Conservation (phyloP, 1,140 invertebrate genomes). For the Calliphora vicina region DNA sequence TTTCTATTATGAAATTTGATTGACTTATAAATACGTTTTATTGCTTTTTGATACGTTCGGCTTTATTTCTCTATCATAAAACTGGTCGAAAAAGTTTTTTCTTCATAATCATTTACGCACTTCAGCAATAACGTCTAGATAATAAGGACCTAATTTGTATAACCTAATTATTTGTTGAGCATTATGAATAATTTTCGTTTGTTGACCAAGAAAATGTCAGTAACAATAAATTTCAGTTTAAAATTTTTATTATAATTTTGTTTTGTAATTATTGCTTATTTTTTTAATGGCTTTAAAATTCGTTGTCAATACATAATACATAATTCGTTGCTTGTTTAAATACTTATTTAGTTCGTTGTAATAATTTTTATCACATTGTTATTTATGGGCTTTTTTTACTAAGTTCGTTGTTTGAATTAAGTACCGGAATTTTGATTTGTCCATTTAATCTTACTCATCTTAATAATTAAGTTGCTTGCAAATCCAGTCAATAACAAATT, state of each 20-base stretch:
- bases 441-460: conserved; percentile 43
- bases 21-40: conserved; percentile 60
- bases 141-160: neutral
- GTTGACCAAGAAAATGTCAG: neutral
- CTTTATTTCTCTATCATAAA: conserved; percentile 39
- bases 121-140: neutral
- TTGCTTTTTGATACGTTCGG: conserved; percentile 62
- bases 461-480: conserved; percentile 33
- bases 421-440: neutral
- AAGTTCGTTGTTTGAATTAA: too few relatives aligned
- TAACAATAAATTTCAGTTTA: neutral
- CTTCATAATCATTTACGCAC: neutral
- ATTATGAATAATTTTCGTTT: conserved; percentile 35
- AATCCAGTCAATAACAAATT: neutral
- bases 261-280: neutral
- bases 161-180: conserved; percentile 41
- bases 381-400: too few relatives aligned
- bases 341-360: conserved; percentile 1
- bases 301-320: conserved; percentile 19
- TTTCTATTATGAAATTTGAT: neutral
- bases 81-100: conserved; percentile 13
- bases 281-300: conserved; percentile 14
- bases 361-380: conserved; percentile 9
- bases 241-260: too few relatives aligned
- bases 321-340: neutral